Conservation (phyloP, 2,113 vertebrate genomes). For the Serinus canaria region DNA sequence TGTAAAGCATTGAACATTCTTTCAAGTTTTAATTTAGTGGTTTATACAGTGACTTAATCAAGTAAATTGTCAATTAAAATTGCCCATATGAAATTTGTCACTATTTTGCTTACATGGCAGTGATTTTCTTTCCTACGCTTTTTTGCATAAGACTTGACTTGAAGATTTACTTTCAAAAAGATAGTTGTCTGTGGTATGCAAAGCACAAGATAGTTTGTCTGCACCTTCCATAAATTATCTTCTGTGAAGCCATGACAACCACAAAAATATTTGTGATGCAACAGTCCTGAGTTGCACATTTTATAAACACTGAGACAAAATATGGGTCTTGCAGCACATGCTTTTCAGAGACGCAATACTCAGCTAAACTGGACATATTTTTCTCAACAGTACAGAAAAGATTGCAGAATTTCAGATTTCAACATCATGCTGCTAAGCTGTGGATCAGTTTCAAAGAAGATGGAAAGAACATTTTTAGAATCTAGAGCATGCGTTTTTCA, state of each 20-base stretch:
- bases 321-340: not conserved
- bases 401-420: conserved; percentile 27
- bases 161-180: not conserved
- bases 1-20: not conserved
- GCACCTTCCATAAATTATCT: not conserved
- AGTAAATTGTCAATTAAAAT: not conserved
- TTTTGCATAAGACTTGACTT: not conserved
- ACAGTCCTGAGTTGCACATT: not conserved
- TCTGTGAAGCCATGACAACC: not conserved
- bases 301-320: not conserved
- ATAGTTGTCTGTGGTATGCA: not conserved
- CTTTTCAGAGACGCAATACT: not conserved
- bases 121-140: not conserved
- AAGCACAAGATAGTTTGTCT: not conserved
- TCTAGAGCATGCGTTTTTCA: not conserved
- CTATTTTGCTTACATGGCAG: not conserved
- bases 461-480: not conserved
- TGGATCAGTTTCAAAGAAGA: not conserved
- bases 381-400: not conserved
- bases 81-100: not conserved
- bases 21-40: not conserved
- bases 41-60: not conserved
- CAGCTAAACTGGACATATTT: not conserved
- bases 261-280: not conserved
- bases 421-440: not conserved